Evolutionary conservation across 2,888 invertebrate species (phyloP).

Genomic region (Diarsia mendica): DNA sequence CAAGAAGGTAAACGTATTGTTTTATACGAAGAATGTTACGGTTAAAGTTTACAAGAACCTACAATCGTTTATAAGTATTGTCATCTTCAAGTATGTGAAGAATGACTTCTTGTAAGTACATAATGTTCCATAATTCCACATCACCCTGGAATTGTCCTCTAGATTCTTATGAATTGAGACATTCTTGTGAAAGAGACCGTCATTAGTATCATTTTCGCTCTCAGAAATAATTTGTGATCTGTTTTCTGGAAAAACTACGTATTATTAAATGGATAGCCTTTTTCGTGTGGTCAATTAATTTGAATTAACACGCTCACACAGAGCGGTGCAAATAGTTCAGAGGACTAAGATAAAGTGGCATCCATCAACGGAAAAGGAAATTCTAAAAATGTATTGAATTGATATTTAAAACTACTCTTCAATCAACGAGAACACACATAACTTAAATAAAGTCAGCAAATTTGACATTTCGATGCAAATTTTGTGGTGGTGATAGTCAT

Average conservation of each 20-base stretch:
- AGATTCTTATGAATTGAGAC: neutral
- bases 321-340: too few species aligned
- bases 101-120: conserved; percentile 6
- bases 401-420: too few species aligned
- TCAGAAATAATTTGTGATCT: neutral
- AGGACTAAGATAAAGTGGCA: too few species aligned
- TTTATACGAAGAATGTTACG: conserved; percentile 39
- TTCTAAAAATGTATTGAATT: too few species aligned
- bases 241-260: neutral
- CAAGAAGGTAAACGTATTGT: conserved; percentile 44
- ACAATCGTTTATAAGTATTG: conserved; percentile 28
- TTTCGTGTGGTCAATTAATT: too few species aligned
- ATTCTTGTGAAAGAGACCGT: neutral
- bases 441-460: too few species aligned
- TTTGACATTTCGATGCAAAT: too few species aligned
- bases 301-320: too few species aligned
- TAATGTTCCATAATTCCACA: neutral
- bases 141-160: neutral
- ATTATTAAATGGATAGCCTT: neutral
- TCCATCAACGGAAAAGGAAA: too few species aligned
- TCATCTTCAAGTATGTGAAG: neutral
- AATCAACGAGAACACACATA: too few species aligned
- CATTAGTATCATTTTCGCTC: neutral
- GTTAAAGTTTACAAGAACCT: conserved; percentile 8
- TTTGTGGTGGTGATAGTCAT: too few species aligned